These are phyloP conservation scores for Casuarius casuarius DNA, from an alignment of 2,113 vertebrate species.

Conservation along the genomic window DNA sequence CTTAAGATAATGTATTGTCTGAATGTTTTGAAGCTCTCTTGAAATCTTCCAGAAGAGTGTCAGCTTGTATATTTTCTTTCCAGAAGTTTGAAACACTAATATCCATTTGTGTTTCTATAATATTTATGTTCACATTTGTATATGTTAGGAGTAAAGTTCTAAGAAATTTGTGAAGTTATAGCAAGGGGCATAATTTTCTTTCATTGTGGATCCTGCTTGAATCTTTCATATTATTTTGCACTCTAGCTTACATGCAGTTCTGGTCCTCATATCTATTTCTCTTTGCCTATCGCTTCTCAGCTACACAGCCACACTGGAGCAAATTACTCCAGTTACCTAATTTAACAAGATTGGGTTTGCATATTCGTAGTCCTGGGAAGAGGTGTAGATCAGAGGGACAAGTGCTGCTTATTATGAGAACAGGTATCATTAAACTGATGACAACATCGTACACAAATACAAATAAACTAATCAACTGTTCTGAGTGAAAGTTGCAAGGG, in stretches of 20 bases:
- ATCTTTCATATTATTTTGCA: not conserved
- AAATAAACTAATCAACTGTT: not conserved
- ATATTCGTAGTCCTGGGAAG: not conserved
- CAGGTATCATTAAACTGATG: not conserved
- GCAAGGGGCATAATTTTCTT: not conserved
- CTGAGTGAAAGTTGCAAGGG: not conserved
- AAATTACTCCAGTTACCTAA: not conserved
- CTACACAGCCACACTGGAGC: not conserved
- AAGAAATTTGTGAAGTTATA: not conserved
- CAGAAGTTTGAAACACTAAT: not conserved
- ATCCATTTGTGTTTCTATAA: not conserved
- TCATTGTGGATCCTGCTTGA: not conserved
- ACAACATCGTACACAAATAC: not conserved
- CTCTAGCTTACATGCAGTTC: not conserved
- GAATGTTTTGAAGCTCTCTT: not conserved
- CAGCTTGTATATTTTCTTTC: not conserved
- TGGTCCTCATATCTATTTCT: not conserved
- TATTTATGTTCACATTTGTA: not conserved
- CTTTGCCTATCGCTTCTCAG: not conserved
- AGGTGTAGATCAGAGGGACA: not conserved
- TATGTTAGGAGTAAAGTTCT: not conserved
- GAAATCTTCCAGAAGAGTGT: not conserved
- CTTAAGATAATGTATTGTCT: not conserved
- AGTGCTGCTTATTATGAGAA: not conserved
- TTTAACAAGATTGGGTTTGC: not conserved